Percentiles rank a stretch among this genome's conserved stretches.
phyloP scores from a whole-genome alignment of 2,888 invertebrate genomes.

The Oscheius sp. region DNA sequence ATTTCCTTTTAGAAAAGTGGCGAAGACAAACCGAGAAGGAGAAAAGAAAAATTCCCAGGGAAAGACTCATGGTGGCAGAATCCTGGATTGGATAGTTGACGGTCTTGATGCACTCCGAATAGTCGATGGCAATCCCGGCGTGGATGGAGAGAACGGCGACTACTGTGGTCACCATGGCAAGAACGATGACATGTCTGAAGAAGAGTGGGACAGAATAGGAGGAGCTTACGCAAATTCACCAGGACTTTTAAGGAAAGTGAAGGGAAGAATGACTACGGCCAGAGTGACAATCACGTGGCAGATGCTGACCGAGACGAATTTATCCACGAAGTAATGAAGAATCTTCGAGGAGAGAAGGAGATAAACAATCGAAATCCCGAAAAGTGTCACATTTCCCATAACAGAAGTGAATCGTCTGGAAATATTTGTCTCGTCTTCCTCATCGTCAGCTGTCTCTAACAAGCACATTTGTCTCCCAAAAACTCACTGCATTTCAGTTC shows the following conservation, averaged over 20 bases:
- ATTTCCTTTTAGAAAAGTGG: no score
- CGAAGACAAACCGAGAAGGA: slow-evolving; percentile 69
- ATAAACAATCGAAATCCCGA: slow-evolving; percentile 68
- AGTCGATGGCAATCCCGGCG: slow-evolving; percentile 55
- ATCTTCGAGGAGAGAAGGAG: slow-evolving; percentile 66
- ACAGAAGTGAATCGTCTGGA: slow-evolving; percentile 58
- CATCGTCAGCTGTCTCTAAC: background rate
- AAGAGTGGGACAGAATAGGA: no score
- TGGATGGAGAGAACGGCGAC: slow-evolving; percentile 64
- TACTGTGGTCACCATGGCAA: slow-evolving; percentile 68
- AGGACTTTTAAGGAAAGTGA: slow-evolving; percentile 67
- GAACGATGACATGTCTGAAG: slow-evolving; percentile 63
- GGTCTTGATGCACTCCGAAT: slow-evolving; percentile 42
- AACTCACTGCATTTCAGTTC: slow-evolving; percentile 50
- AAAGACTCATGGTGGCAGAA: slow-evolving; percentile 52
- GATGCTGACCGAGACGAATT: slow-evolving; percentile 22
- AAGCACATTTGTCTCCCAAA: background rate
- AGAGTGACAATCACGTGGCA: slow-evolving; percentile 51
- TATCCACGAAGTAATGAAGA: slow-evolving; percentile 55
- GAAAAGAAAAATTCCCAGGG: slow-evolving; percentile 67
- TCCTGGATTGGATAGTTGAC: slow-evolving; percentile 52
- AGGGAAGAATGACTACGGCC: slow-evolving; percentile 59
- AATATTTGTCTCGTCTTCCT: background rate
- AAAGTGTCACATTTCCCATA: slow-evolving; percentile 58
- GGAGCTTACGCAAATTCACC: slow-evolving; percentile 65